Conservation (phyloP, 2,113 vertebrate species). For the Leucopsar rothschildi region DNA sequence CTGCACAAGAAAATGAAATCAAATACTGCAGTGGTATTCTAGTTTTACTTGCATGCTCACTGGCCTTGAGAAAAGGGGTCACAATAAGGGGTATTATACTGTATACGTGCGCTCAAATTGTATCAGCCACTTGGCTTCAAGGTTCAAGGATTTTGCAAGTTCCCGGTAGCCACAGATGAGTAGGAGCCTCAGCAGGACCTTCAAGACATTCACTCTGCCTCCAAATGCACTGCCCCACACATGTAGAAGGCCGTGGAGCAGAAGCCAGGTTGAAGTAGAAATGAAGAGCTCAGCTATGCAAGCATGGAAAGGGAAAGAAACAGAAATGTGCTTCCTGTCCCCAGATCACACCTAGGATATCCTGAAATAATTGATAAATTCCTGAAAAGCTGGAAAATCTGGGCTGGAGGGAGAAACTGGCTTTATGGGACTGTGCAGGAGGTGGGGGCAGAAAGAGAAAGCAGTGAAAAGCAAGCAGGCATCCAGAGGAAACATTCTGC, state of each 20-base stretch:
- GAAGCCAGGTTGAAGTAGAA: background rate
- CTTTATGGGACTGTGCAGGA: fast-evolving
- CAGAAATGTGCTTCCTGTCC: background rate
- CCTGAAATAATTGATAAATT: background rate
- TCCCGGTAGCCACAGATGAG: background rate
- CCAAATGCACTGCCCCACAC: fast-evolving
- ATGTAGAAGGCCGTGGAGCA: background rate
- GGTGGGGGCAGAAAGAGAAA: background rate
- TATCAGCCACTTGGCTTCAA: background rate
- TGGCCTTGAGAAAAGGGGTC: fast-evolving
- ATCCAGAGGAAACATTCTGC: background rate
- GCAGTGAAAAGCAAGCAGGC: background rate
- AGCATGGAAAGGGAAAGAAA: fast-evolving
- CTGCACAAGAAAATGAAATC: background rate
- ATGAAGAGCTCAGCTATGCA: no score
- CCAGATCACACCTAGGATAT: background rate
- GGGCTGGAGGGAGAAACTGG: background rate
- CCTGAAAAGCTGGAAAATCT: background rate
- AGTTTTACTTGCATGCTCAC: background rate
- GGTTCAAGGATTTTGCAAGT: background rate
- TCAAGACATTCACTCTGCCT: background rate
- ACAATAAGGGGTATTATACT: background rate
- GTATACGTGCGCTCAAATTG: no score
- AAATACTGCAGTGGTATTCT: background rate
- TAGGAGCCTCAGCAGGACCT: background rate